Percentiles rank a stretch among this genome's conserved stretches.
Evolutionary conservation across 2,113 vertebrate genomes (phyloP).

Genomic region (Delphinapterus leucas): DNA sequence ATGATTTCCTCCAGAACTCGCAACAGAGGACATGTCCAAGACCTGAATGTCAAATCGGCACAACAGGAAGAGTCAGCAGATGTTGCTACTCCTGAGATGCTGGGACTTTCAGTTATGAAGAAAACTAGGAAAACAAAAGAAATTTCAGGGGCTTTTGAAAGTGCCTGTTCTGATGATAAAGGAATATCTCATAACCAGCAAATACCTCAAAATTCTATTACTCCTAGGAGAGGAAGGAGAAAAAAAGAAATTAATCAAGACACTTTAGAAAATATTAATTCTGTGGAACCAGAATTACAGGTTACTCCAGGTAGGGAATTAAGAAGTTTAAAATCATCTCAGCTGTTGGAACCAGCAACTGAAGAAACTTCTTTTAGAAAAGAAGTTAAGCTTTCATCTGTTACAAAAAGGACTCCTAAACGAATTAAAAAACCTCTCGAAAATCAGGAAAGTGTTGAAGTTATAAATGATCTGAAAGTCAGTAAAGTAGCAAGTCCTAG

Average conservation of each 20-base stretch:
- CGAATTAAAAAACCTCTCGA: constrained; percentile 55
- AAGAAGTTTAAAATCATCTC: constrained; percentile 66
- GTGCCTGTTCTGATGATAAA: constrained; percentile 52
- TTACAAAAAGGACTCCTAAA: constrained; percentile 72
- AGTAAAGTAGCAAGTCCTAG: constrained; percentile 69
- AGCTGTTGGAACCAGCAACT: neutral
- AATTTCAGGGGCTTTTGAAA: constrained; percentile 70
- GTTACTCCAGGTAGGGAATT: constrained; percentile 63
- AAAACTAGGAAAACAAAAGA: constrained; percentile 80
- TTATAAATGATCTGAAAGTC: constrained; percentile 47
- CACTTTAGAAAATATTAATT: constrained; percentile 33
- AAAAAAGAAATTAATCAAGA: constrained; percentile 62
- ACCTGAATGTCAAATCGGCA: neutral
- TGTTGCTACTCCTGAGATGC: constrained; percentile 32
- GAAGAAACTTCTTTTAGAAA: constrained; percentile 46
- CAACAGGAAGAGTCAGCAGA: constrained; percentile 26
- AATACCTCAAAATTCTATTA: constrained; percentile 57
- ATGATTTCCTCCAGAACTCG: constrained; percentile 71
- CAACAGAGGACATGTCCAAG: constrained; percentile 45
- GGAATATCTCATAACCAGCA: constrained; percentile 61
- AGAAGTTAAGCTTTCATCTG: neutral
- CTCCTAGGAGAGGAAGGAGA: constrained; percentile 81
- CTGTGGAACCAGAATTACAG: constrained; percentile 1
- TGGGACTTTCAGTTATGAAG: constrained; percentile 75
- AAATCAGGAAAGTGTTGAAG: constrained; percentile 57